Percentiles rank a stretch among this genome's conserved stretches.
phyloP scores from a whole-genome alignment of 1,140 invertebrate genomes.

The Zophobas morio region DNA sequence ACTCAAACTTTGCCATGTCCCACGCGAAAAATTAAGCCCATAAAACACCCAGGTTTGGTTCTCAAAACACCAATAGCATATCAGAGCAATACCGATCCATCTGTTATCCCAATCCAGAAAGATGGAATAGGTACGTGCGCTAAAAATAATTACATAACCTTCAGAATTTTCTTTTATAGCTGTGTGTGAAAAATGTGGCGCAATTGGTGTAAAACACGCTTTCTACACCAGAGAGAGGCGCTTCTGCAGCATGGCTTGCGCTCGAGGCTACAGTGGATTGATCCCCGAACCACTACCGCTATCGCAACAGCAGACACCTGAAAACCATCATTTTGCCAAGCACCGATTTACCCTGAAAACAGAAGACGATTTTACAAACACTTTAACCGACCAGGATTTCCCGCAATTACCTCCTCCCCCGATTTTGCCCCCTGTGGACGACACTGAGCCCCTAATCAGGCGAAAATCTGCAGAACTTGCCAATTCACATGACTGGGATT shows the following conservation, averaged over 20 bases:
- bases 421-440: conserved; percentile 65
- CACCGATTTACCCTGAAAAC: conserved; percentile 65
- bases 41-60: conserved; percentile 82
- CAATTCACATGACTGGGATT: conserved; percentile 87
- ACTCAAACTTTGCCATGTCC: conserved; percentile 72
- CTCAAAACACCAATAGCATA: conserved; percentile 86
- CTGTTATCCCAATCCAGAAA: conserved; percentile 84
- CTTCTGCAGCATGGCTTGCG: conserved; percentile 85
- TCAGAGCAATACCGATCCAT: conserved; percentile 83
- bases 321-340: conserved; percentile 63
- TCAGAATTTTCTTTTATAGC: conserved; percentile 70
- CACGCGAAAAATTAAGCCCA: conserved; percentile 80
- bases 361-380: conserved; percentile 65
- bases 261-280: conserved; percentile 70
- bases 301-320: conserved; percentile 64
- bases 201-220: conserved; percentile 90
- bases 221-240: conserved; percentile 90
- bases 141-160: too few species aligned
- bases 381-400: conserved; percentile 68
- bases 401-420: conserved; percentile 67
- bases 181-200: conserved; percentile 91
- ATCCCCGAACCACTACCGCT: conserved; percentile 62
- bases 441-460: conserved; percentile 68
- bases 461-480: conserved; percentile 74
- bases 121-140: conserved; percentile 82